These are phyloP conservation scores for Protobothrops mucrosquamatus DNA, from an alignment of 2,113 vertebrate species.

Conservation along the genomic window DNA sequence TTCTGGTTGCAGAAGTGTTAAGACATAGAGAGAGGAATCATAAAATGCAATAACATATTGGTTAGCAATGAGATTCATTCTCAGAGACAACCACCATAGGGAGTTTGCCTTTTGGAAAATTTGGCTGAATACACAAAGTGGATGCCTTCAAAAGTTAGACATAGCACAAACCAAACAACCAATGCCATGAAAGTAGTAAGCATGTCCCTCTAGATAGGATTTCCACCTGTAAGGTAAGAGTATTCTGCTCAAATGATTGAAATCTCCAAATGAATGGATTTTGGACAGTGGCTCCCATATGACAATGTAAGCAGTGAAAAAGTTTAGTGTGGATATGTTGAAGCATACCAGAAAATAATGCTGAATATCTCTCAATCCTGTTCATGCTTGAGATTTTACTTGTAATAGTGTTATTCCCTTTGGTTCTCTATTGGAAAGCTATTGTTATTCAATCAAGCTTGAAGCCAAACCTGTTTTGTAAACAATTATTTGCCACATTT, in stretches of 20 bases:
- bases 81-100: not conserved
- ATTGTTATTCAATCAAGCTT: not conserved
- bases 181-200: not conserved
- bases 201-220: not conserved
- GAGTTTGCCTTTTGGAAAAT: not conserved
- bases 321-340: not conserved
- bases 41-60: not conserved
- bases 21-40: not conserved
- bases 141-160: not conserved
- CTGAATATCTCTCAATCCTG: not conserved
- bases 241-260: not conserved
- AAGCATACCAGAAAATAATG: not conserved
- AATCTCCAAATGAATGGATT: not conserved
- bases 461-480: not conserved
- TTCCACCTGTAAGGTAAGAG: not conserved
- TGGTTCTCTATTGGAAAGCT: rapidly evolving
- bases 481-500: not conserved
- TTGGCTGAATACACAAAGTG: not conserved
- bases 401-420: rapidly evolving
- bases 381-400: rapidly evolving
- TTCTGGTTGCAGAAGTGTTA: not conserved
- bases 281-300: not conserved
- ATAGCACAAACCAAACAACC: too few species aligned
- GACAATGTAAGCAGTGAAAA: not conserved
- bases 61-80: not conserved